These are phyloP conservation scores for Endomychus coccineus DNA, from an alignment of 2,888 invertebrate species.

Conservation along the genomic window DNA sequence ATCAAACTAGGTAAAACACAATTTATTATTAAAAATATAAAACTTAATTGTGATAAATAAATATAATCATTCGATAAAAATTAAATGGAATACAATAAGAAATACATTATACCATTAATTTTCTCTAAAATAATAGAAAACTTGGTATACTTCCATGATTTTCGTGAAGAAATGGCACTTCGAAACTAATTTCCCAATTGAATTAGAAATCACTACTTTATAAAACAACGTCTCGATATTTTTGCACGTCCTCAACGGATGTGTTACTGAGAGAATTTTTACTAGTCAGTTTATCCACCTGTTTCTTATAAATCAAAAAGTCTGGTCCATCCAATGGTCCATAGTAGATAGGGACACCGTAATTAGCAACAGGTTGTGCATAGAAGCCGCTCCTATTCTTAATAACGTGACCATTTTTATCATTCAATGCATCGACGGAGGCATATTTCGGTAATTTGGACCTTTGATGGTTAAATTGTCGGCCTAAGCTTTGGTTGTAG, in stretches of 20 bases:
- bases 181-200: too few species aligned
- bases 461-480: constrained; percentile 15
- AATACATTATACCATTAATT: too few species aligned
- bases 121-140: too few species aligned
- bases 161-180: too few species aligned
- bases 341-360: constrained; percentile 43
- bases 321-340: constrained; percentile 43
- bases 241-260: constrained; percentile 44
- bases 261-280: constrained; percentile 42
- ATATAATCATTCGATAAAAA: too few species aligned
- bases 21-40: too few species aligned
- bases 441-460: constrained; percentile 34
- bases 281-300: constrained; percentile 34
- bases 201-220: constrained; percentile 21
- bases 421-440: constrained; percentile 39
- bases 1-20: too few species aligned
- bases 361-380: constrained; percentile 40
- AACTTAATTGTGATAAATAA: too few species aligned
- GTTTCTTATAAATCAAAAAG: constrained; percentile 42
- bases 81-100: too few species aligned
- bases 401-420: constrained; percentile 34
- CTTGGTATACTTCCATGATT: too few species aligned
- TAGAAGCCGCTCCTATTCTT: constrained; percentile 40
- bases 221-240: constrained; percentile 43
- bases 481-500: constrained; percentile 20